Conservation (phyloP, 2,888 invertebrate species). For the Ectemnius lituratus region DNA sequence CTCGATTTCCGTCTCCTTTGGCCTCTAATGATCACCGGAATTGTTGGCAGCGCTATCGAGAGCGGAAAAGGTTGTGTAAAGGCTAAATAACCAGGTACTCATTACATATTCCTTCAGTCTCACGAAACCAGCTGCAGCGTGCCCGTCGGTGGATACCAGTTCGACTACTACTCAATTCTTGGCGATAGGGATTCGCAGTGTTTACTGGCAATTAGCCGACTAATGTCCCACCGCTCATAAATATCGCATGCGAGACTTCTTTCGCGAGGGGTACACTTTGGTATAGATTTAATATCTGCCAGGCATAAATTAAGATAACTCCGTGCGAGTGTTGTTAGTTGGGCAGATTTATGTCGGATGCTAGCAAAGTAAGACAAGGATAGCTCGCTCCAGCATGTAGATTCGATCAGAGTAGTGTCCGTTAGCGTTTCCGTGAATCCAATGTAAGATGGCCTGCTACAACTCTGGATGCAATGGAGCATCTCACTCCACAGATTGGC, state of each 20-base stretch:
- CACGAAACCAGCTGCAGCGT: not conserved
- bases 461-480: constrained; percentile 11
- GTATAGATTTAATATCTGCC: too few relatives aligned
- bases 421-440: not conserved
- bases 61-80: constrained; percentile 5
- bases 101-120: not conserved
- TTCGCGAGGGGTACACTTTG: not conserved
- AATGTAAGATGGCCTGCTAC: not conserved
- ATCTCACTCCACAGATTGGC: constrained; percentile 25
- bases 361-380: too few relatives aligned
- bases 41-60: not conserved
- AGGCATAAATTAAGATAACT: too few relatives aligned
- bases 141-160: not conserved
- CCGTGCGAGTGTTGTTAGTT: too few relatives aligned
- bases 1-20: constrained; percentile 2
- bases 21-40: constrained; percentile 6
- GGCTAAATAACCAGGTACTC: not conserved
- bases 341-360: too few relatives aligned
- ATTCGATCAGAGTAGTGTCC: not conserved
- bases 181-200: not conserved
- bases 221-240: constrained; percentile 1
- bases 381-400: too few relatives aligned
- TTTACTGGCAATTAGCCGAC: constrained; percentile 1
- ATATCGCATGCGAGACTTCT: constrained; percentile 7
- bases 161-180: not conserved